A percentile compares a stretch with the other conserved stretches of the same genome.
phyloP scores from a whole-genome alignment of 2,888 invertebrate species.

The Lithophane socia region DNA sequence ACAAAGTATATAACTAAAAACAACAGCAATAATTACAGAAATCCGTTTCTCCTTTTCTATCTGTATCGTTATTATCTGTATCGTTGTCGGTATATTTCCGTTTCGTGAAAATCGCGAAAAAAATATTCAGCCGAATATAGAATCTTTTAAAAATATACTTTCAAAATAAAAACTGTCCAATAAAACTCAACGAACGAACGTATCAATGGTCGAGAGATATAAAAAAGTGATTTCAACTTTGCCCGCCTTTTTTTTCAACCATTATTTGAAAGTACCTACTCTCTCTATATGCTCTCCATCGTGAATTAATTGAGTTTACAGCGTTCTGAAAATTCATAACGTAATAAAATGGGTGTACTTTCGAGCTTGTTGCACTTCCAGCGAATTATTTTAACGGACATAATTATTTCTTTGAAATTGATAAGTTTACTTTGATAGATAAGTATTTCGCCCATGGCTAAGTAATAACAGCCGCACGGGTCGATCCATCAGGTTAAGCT shows the following conservation, averaged over 20 bases:
- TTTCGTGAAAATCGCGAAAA: neutral
- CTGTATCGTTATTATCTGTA: too few species aligned
- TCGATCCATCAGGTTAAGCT: too few species aligned
- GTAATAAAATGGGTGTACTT: neutral
- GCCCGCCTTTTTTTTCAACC: neutral
- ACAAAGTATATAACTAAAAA: neutral
- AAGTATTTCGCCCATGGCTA: too few species aligned
- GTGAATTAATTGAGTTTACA: neutral
- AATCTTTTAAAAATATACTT: neutral
- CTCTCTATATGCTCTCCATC: neutral
- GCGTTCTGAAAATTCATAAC: neutral
- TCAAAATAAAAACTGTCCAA: neutral
- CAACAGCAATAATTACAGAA: neutral
- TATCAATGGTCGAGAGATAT: neutral
- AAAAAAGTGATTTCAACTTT: constrained; percentile 6
- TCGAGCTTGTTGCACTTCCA: neutral
- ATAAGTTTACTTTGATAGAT: too few species aligned
- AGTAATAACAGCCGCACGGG: too few species aligned
- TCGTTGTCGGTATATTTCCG: neutral
- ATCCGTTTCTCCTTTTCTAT: neutral
- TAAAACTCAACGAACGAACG: neutral
- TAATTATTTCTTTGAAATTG: too few species aligned
- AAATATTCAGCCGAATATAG: neutral
- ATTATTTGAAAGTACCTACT: neutral
- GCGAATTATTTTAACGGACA: neutral